Evolutionary conservation across 1,140 invertebrate species (phyloP).

Genomic region (Calliphora vicina): DNA sequence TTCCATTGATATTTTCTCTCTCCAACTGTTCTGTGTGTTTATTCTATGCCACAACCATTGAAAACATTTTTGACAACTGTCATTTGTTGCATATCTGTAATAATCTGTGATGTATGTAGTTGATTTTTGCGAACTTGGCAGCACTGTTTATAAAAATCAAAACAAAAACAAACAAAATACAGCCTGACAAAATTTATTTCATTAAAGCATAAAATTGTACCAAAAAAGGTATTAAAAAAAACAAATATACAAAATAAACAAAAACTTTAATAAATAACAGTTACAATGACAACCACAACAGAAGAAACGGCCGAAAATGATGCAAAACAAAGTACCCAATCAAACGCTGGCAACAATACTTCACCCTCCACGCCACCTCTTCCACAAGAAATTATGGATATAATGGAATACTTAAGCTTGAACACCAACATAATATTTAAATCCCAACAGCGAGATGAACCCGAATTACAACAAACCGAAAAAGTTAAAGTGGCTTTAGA

Average conservation of each 20-base stretch:
- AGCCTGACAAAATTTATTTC: too few relatives aligned
- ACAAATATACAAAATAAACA: neutral
- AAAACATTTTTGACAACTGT: too few relatives aligned
- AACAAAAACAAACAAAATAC: too few relatives aligned
- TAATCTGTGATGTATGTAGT: too few relatives aligned
- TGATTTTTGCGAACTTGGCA: too few relatives aligned
- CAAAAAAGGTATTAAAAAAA: too few relatives aligned
- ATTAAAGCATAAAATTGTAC: too few relatives aligned
- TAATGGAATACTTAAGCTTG: slow-evolving; percentile 48
- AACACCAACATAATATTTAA: slow-evolving; percentile 70
- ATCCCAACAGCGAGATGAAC: slow-evolving; percentile 80
- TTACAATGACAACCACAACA: slow-evolving; percentile 31
- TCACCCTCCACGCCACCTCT: slow-evolving; percentile 21
- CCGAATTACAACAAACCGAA: slow-evolving; percentile 73
- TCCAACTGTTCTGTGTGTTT: too few relatives aligned
- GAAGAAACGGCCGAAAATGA: neutral
- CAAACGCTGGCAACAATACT: neutral
- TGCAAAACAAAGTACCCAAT: neutral
- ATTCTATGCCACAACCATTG: too few relatives aligned
- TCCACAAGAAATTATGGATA: slow-evolving; percentile 45
- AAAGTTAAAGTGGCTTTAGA: slow-evolving; percentile 75
- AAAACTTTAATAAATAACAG: neutral
- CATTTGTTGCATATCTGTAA: too few relatives aligned
- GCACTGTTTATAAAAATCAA: too few relatives aligned
- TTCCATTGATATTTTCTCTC: too few relatives aligned